Conservation (phyloP, 2,113 vertebrate species). For the Recurvirostra avosetta region DNA sequence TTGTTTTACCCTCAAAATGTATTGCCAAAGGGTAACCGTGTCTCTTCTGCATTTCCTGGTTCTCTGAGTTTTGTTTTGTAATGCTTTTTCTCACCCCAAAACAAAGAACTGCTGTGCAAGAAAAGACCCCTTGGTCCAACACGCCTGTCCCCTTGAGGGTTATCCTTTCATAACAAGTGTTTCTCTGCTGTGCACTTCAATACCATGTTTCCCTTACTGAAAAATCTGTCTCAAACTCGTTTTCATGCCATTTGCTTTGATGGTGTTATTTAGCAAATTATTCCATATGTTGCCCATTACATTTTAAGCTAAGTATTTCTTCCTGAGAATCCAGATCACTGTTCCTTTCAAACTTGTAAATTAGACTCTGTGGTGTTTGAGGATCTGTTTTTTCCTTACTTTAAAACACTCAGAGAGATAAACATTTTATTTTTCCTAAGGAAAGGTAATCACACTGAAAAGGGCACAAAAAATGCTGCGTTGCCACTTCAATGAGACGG, state of each 20-base stretch:
- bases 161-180: background rate
- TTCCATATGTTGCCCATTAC: conserved; percentile 43
- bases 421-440: conserved; percentile 4
- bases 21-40: background rate
- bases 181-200: conserved; percentile 9
- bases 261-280: conserved; percentile 46
- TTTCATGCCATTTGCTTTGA: conserved; percentile 17
- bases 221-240: conserved; percentile 16
- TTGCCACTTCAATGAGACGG: background rate
- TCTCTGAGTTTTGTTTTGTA: background rate
- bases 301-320: background rate
- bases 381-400: background rate
- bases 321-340: conserved; percentile 4
- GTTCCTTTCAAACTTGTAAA: conserved; percentile 17
- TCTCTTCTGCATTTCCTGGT: background rate
- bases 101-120: background rate
- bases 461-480: background rate
- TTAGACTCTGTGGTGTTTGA: background rate
- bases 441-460: background rate
- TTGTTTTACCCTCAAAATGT: background rate
- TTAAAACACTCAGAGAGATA: background rate
- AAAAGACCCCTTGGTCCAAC: background rate
- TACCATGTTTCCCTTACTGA: background rate
- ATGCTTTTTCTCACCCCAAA: background rate
- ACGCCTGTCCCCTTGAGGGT: background rate